Percentiles rank a stretch among this genome's conserved stretches.
Evolutionary conservation across 1,140 invertebrate species (phyloP).

Genomic region (Hylyphantes graminicola): DNA sequence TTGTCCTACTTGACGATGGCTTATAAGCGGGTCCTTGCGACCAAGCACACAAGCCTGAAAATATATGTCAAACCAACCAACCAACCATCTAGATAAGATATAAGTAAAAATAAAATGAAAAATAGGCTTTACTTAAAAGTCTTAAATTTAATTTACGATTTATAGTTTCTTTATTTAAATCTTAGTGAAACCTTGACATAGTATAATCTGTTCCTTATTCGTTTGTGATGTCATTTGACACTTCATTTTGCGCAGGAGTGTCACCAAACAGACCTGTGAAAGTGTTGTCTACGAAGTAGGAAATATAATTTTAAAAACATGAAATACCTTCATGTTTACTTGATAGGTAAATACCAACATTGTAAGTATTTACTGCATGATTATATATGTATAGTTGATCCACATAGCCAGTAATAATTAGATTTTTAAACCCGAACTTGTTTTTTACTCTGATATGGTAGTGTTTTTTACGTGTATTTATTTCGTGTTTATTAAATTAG

Average conservation of each 20-base stretch:
- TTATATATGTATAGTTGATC: too few relatives aligned
- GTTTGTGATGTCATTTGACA: not conserved
- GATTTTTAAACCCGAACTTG: too few relatives aligned
- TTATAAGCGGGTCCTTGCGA: too few relatives aligned
- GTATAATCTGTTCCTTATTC: not conserved
- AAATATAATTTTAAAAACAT: constrained; percentile 41
- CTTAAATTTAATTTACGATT: not conserved
- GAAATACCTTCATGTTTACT: constrained; percentile 42
- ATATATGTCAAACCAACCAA: too few relatives aligned
- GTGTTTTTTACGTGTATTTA: too few relatives aligned
- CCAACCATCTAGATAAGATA: constrained; percentile 44
- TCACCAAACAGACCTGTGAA: constrained; percentile 37
- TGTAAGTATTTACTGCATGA: not conserved
- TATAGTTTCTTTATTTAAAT: not conserved
- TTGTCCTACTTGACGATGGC: too few relatives aligned
- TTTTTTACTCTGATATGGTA: too few relatives aligned
- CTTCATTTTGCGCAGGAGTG: constrained; percentile 31
- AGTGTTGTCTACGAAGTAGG: constrained; percentile 7
- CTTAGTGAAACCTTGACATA: not conserved
- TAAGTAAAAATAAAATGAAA: not conserved
- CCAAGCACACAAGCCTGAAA: too few relatives aligned
- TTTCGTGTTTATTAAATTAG: too few relatives aligned
- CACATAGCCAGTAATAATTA: too few relatives aligned
- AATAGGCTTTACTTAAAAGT: constrained; percentile 24
- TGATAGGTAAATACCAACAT: constrained; percentile 51